Base-by-base conservation (phyloP, 2,888 invertebrate genomes). In the Heteromurus nitidus region DNA sequence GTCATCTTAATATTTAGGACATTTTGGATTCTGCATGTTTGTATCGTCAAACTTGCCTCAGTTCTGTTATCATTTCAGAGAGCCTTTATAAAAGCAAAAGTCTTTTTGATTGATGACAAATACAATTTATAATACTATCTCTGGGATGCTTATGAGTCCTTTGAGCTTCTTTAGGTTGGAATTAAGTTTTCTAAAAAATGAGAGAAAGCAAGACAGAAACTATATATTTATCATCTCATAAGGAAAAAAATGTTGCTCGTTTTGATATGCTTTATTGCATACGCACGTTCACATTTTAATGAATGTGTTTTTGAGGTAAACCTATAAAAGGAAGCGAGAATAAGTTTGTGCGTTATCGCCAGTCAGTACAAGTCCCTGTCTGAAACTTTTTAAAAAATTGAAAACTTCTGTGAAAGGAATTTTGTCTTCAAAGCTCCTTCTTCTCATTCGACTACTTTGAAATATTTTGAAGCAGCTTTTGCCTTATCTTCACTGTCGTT, bases 91-190 rank as follows among this genome's bases (percentile, higher is more conserved):
- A 62, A 60, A 72, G 47, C 62, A 60, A 70, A 60, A 50, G 47
- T 20, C 20, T 30, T 60, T 58, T 64, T 62, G 73, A 73, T 64
- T 73, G 62, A 73, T 73, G 73, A 73, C 50, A 42, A 72, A n/a
- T 36, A 26, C 13, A n/a, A 55, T 28, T 69, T 69, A 30, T 55
- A 69, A 55, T 69, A 30, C 69, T 7, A 11, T 55, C 31, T 55
- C 31, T 36, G 11, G 7, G 7, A n/a, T 47, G n/a, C 18, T 53
- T 22, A 16, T 5, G 24, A 22, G 5, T 22, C 22, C 20, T 13
- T n/a, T n/a, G n/a, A 53, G 53, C 9, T 22, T 24, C 53, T 24
- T 22, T 5, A 22, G 28, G 28, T 67, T 47, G 67, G 67, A 67
- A 67, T 67, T 50, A 44, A 9, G 20, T 58, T 58, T 50, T 58